Percentiles rank a stretch among this genome's conserved stretches.
phyloP scores from a whole-genome alignment of 30 jellyfish, hydroid and myxozoan genomes.

The Aurelia coerulea region DNA sequence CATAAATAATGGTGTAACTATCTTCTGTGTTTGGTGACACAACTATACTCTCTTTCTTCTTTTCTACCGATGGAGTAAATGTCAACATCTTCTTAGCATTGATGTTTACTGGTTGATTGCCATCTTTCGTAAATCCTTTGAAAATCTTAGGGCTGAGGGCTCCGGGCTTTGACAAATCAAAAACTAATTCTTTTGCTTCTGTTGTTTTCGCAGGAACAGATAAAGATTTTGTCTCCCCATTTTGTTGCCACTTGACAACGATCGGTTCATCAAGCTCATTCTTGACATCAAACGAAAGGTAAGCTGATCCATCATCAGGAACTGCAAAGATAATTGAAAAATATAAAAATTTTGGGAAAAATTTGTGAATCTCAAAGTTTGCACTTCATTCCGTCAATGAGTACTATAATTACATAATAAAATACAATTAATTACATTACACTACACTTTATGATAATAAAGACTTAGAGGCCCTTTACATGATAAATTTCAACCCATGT shows the following conservation, averaged over 20 bases:
- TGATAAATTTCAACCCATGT: too few relatives aligned
- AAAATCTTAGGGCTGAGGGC: conserved; percentile 56
- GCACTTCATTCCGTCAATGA: background rate
- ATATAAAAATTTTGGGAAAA: background rate
- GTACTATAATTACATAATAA: too few relatives aligned
- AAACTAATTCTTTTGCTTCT: background rate
- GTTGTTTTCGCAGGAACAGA: conserved; percentile 15
- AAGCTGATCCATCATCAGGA: conserved; percentile 47
- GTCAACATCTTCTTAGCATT: conserved; percentile 11
- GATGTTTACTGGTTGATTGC: conserved; percentile 10
- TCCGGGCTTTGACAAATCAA: conserved; percentile 40
- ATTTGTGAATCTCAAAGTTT: background rate
- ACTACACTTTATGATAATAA: too few relatives aligned
- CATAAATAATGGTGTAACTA: conserved; percentile 8
- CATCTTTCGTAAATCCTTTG: conserved; percentile 1
- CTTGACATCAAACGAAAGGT: conserved; percentile 33
- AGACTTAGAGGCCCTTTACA: too few relatives aligned
- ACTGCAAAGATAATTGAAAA: conserved; percentile 4
- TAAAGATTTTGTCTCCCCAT: conserved; percentile 17
- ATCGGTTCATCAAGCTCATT: conserved; percentile 27
- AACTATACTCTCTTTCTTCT: background rate
- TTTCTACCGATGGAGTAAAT: conserved; percentile 25
- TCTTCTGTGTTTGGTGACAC: conserved; percentile 1
- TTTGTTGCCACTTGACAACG: conserved; percentile 44
- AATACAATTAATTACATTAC: too few relatives aligned